Percentiles rank a stretch among this genome's conserved stretches.
Evolutionary conservation across 2,888 invertebrate species (phyloP).

Genomic region (Diarsia mendica): DNA sequence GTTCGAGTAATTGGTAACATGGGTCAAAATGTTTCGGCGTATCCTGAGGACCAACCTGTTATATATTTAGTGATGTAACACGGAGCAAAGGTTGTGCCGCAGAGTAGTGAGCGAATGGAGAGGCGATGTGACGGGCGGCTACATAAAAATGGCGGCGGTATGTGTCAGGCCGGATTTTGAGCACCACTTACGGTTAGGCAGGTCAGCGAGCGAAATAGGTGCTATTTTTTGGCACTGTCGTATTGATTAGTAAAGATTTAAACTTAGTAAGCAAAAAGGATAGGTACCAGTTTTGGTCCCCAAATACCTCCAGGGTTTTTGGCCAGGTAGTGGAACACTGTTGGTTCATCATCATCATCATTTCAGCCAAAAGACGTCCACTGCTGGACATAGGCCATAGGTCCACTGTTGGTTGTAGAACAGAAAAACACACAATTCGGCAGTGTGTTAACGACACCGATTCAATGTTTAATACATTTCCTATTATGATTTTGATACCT

Average conservation of each 20-base stretch:
- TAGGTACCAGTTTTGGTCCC: no score
- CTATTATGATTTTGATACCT: background rate
- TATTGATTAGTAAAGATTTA: background rate
- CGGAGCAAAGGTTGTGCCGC: conserved; percentile 29
- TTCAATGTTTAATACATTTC: background rate
- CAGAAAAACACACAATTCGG: background rate
- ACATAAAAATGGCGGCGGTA: background rate
- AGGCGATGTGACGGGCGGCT: background rate
- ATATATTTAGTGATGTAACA: conserved; percentile 51
- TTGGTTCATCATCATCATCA: no score
- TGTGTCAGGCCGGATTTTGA: background rate
- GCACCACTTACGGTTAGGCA: background rate
- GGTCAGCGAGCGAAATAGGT: background rate
- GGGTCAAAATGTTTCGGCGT: conserved; percentile 62
- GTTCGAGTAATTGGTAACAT: conserved; percentile 67
- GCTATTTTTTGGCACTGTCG: background rate
- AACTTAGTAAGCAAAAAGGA: background rate
- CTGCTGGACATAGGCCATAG: no score
- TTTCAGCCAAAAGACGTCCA: no score
- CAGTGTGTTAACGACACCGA: background rate
- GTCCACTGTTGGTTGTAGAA: no score
- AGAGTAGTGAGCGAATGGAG: conserved; percentile 23
- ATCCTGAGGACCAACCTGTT: conserved; percentile 44
- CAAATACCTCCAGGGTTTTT: no score
- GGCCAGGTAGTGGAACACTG: background rate